These are phyloP conservation scores for Drosophila sturtevanti DNA, from an alignment of 1,140 invertebrate genomes.

Conservation along the genomic window DNA sequence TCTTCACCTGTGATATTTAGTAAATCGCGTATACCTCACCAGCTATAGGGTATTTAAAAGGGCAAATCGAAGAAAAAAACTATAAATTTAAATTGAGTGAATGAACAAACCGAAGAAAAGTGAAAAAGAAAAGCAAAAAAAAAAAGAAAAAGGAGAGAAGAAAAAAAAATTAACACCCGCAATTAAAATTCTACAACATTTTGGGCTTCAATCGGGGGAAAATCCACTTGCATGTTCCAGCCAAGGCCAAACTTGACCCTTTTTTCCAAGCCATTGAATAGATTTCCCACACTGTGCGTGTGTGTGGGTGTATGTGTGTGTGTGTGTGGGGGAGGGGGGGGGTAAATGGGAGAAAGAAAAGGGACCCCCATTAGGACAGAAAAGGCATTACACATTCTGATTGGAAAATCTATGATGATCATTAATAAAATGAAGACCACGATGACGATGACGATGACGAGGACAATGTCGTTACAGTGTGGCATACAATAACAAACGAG, in stretches of 20 bases:
- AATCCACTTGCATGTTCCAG: conserved; percentile 34
- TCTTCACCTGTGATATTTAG: not conserved
- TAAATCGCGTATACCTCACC: not conserved
- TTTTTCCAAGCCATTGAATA: conserved; percentile 73
- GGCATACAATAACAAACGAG: conserved; percentile 62
- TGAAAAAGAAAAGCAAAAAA: not conserved
- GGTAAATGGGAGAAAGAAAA: conserved; percentile 18
- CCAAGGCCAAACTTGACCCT: conserved; percentile 56
- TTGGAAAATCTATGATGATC: conserved; percentile 75
- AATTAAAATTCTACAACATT: conserved; percentile 70
- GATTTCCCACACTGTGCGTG: conserved; percentile 29
- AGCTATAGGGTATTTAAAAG: not conserved
- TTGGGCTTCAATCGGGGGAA: conserved; percentile 34
- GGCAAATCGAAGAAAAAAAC: conserved; percentile 32
- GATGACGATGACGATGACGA: conserved; percentile 30
- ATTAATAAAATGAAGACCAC: conserved; percentile 70
- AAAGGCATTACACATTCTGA: conserved; percentile 63
- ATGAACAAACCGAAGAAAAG: conserved; percentile 36
- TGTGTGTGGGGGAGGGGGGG: too few relatives aligned
- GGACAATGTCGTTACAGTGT: conserved; percentile 37
- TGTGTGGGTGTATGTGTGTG: too few relatives aligned
- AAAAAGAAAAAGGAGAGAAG: not conserved
- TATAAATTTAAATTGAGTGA: conserved; percentile 66
- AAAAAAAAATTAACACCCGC: conserved; percentile 67
- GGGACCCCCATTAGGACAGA: conserved; percentile 44